Evolutionary conservation across 1,140 invertebrate species (phyloP), one percentile per base, ranked within the genome.

Genomic region (Drosophila bipectinata): DNA sequence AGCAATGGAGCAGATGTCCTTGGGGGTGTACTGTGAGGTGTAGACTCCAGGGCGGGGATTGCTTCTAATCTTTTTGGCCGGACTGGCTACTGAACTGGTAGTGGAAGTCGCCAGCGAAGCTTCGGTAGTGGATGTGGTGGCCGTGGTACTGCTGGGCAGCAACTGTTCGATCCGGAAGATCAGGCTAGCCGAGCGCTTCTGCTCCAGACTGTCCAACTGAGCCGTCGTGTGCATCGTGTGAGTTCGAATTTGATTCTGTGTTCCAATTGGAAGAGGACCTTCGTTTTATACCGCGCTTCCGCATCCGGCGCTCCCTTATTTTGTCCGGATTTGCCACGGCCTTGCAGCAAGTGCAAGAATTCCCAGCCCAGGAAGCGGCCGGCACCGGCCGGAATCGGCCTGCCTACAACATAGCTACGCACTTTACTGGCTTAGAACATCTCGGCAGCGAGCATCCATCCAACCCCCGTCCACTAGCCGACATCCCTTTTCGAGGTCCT

Each of bases 301-400:
- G 44, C 28, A 32, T 53, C 26, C 15, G 44, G 61, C n/a, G 72
- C 77, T 76, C 75, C 83, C 74, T 77, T 77, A 73, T 76, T 79
- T 80, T 47, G 41, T 44, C n/a, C 39, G 68, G 77, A 83, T 90
- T 84, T 90, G 88, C 69, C 83, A 82, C 88, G 77, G 88, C 83
- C 88, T 85, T 85, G 85, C 85, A 90, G 79, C 88, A 90, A 91
- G 90, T 91, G 90, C 90, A 91, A 91, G 85, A 91, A 91, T 91
- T 91, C 90, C 90, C 90, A 91, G 83, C 80, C 68, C 72, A 75
- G 55, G 47, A 45, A 68, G 69, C 7, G 64, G 32, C 67, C 30
- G 57, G 67, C 55, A 48, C 71, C 54, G 72, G 72, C 48, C 51
- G 64, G n/a, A 44, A 32, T 41, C 34, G 28, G 66, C 58, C 48